Percentiles rank a stretch among this genome's conserved stretches.
Evolutionary conservation across 2,888 invertebrate genomes (phyloP).

Genomic region (Acanthacorydalis orientalis): DNA sequence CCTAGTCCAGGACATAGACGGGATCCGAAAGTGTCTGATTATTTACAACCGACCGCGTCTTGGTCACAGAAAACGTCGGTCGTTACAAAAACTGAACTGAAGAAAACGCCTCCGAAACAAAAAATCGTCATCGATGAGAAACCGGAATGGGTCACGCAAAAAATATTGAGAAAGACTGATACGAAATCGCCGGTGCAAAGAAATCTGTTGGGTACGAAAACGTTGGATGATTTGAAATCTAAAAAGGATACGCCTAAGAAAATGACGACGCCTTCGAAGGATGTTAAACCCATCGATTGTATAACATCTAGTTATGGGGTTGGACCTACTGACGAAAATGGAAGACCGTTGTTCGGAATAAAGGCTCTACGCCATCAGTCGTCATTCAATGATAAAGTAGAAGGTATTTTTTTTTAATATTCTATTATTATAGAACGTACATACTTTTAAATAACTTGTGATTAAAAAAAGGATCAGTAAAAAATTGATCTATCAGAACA

Average conservation of each 20-base stretch:
- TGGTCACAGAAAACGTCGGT: constrained; percentile 24
- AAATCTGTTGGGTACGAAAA: constrained; percentile 24
- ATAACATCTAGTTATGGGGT: constrained; percentile 71
- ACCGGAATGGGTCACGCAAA: constrained; percentile 44
- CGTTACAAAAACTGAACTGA: constrained; percentile 13
- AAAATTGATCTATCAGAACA: no score
- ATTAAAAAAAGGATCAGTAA: no score
- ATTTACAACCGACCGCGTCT: constrained; percentile 16
- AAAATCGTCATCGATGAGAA: constrained; percentile 32
- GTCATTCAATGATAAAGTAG: constrained; percentile 41
- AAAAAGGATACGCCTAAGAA: constrained; percentile 18
- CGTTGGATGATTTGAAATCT: constrained; percentile 11
- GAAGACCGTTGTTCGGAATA: constrained; percentile 62
- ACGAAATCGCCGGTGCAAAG: constrained; percentile 15
- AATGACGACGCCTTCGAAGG: constrained; percentile 24
- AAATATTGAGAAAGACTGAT: constrained; percentile 36
- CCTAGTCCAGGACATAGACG: constrained; percentile 14
- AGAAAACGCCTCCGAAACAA: constrained; percentile 20
- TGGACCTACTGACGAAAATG: constrained; percentile 67
- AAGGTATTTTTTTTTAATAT: constrained; percentile 30
- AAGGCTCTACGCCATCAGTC: constrained; percentile 46
- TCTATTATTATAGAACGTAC: no score
- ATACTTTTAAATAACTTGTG: no score
- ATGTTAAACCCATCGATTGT: constrained; percentile 35
- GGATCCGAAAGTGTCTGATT: constrained; percentile 9